Base-by-base conservation (phyloP, 2,113 vertebrate species). In the Eubucco bourcierii region DNA sequence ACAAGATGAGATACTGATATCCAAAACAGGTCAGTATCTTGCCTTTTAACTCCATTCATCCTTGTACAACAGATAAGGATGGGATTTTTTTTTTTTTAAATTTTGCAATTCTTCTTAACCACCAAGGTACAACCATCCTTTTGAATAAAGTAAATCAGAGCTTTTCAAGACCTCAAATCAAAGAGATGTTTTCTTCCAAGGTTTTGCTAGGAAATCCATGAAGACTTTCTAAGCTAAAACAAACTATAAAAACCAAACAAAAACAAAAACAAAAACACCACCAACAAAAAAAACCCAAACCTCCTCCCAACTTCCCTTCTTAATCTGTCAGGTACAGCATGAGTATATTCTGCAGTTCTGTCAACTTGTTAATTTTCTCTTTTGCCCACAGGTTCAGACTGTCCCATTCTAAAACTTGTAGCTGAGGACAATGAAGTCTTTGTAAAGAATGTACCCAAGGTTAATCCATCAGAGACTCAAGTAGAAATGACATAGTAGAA, bases 371-470 rank as follows among this genome's bases (percentile, higher is more conserved):
- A 29, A 13, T 58, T 88, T n/a, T 33, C n/a, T 34, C n/a, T 41
- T 58, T 77, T 34, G 23, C 31, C 20, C 2, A 0, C 5, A 55
- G 66, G 15, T 31, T 67, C 15, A 31, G 16, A 31, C 33, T 65
- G 50, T 75, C 44, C 79, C 41, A 63, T 58, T 9, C 50, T 84
- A 56, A 90, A 84, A 21, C 4, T 64, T 59, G 58, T 8, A 71
- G 15, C 7, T 75, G 28, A 71, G 23, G 6, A 8, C 1, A 3
- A 80, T 11, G 24, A 58, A 50, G 9, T 9, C 5, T 23, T 33
- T 55, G 11, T 31, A 34, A 41, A 37, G 31, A 46, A 66, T 7
- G 11, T 14, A 33, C 2, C 1, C 1, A 1, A 58, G 7, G 7
- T 56, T 7, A 76, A 72, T 56, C 10, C 24, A 52, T 2, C 14